Base-by-base conservation (phyloP, 2,888 invertebrate species). In the Tipula unca region DNA sequence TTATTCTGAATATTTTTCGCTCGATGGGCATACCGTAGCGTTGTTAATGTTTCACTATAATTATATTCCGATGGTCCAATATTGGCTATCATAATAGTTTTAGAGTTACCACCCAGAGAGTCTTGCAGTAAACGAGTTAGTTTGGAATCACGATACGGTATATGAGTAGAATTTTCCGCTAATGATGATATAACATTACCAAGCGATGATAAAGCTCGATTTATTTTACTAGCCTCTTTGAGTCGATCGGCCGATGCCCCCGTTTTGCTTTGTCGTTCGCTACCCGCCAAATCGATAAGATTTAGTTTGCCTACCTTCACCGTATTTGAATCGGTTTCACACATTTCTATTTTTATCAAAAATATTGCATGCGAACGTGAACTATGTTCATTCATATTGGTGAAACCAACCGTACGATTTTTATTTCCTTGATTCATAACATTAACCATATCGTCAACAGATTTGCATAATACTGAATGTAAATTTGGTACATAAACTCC, bases 1-100 rank as follows among this genome's bases (percentile, higher is more conserved):
- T 98, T 97, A 92, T 99, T 99, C 93, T 99, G 98, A 88, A 99
- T 99, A 88, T 98, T 98, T 92, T 99, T 99, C 14, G 99, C 99
- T 84, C 99, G 93, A 90, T 97, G 98, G 1, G 99, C 98, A 91
- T 99, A 99, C 48, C 98, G 93, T 87, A 99, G 92, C n/a, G 99
- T 99, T 39, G 98, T 98, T 88, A 99, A 92, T 1, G 98, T 98
- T 92, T 99, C 99, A 89, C 99, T 99, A 91, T 97, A 99, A 92
- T 99, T 99, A 91, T 97, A 98, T 88, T 95, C 95, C 25, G 99
- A 99, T 32, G 99, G 99, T 0, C 99, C 99, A 89, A 99, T 96
- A 91, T 99, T 99, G 10, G 99, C 99, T 86, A 99, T 97, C 99
- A 99, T 99, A 86, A 99, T 97, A 0, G 99, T 99, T 91, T 98